Evolutionary conservation across 2,113 vertebrate species (phyloP), one percentile per base, ranked within the genome.

Genomic region (Cochlearius cochlearius): DNA sequence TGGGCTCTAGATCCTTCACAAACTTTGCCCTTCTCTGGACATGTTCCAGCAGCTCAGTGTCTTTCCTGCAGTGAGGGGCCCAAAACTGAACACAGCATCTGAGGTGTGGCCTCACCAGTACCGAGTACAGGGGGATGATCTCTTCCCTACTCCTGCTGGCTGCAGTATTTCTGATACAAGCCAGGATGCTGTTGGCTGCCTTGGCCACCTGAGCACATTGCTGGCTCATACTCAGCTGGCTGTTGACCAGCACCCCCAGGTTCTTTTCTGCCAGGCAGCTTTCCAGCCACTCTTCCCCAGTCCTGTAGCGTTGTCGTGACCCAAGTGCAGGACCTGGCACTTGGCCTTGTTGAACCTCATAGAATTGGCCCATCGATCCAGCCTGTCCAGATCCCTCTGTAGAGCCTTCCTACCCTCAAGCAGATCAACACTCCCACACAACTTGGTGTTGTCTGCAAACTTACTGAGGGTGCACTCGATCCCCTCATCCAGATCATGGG

Each of bases 301-400:
- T n/a, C 49, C 66, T 74, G 66, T 7, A 10, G 72, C 3, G 36
- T 30, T 21, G 53, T 7, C 52, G 36, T 43, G 53, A 14, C 63
- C 10, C 2, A 58, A 58, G 32, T 21, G 55, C 55, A 58, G 32
- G 55, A 58, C 19, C 32, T 2, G 1, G 15, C 26, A 43, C 36
- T 75, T 4, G 3, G 27, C 13, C 34, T 22, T 75, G 18, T 29
- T 86, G 52, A 18, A 23, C 2, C 14, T 20, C 34, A 27, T 41
- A 10, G 3, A 19, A 0, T 0, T 41, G 67, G 21, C 47, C 27
- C 39, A 7, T 2, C 0, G 1, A 62, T 53, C 16, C 34, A 32
- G 30, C 36, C 23, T 75, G 19, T 60, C 32, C 32, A 25, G n/a
- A 15, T 60, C 6, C 15, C 4, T 66, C 16, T 84, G 27, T 1